These are phyloP conservation scores for Oryzias celebensis DNA, from an alignment of 2,113 vertebrate genomes.

Conservation along the genomic window DNA sequence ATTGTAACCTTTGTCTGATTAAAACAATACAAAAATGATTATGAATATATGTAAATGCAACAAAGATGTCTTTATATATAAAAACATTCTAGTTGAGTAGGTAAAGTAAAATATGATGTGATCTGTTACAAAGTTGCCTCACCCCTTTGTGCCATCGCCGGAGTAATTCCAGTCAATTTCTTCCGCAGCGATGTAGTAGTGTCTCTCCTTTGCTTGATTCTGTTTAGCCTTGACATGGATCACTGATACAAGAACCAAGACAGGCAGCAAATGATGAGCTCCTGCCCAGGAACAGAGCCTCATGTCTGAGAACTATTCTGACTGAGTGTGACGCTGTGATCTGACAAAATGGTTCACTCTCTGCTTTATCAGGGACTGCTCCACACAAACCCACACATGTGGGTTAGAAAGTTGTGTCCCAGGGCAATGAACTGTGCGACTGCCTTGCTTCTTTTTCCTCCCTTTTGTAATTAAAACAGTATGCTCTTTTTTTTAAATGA, in stretches of 20 bases:
- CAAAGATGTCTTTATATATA: neutral
- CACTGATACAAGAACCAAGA: conserved; percentile 51
- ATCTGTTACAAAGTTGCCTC: neutral
- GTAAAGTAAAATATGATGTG: no score
- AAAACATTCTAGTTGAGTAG: neutral
- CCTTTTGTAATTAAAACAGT: conserved; percentile 25
- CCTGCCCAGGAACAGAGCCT: conserved; percentile 42
- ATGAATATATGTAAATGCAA: neutral
- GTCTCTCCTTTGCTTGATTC: conserved; percentile 58
- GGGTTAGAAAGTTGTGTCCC: conserved; percentile 36
- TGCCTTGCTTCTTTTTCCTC: conserved; percentile 10
- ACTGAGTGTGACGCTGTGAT: conserved; percentile 38
- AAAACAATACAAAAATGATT: neutral
- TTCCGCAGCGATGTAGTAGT: conserved; percentile 77
- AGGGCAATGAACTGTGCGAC: conserved; percentile 57
- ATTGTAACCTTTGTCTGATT: no score
- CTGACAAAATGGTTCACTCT: conserved; percentile 32
- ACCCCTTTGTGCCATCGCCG: conserved; percentile 46
- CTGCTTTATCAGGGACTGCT: conserved; percentile 66
- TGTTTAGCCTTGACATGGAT: conserved; percentile 20
- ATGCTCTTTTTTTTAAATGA: conserved; percentile 19
- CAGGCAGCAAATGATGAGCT: conserved; percentile 29
- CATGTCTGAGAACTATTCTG: conserved; percentile 62
- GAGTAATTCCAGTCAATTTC: conserved; percentile 77
- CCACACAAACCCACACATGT: conserved; percentile 37